Evolutionary conservation across 2,888 invertebrate genomes (phyloP), one percentile per base, ranked within the genome.

Genomic region (Acronicta psi): DNA sequence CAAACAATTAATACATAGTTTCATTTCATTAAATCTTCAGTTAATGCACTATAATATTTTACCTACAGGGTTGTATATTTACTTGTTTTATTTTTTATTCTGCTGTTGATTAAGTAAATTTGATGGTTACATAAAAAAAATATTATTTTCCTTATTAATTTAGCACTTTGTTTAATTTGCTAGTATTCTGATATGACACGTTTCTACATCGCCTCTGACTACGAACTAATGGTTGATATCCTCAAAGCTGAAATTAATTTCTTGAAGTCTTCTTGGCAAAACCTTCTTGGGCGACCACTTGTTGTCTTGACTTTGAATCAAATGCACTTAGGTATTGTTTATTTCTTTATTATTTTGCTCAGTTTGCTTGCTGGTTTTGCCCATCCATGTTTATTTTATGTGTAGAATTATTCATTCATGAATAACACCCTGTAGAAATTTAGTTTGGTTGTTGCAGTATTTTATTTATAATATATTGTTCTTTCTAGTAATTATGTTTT

Each of bases 121-220:
- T 34, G 34, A 31, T 13, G 31, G 13, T 2, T 31, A 13, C 9
- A 25, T 29, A 11, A 2, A 11, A 29, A 29, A 29, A 46, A 17
- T 44, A 42, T 25, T 42, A 14, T 45, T 62, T 69, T 40, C 42
- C 36, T 50, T 45, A 55, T 41, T 53, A 49, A 57, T 41, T 56
- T 50, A 73, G 55, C 60, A 72, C 66, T 73, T 79, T 79, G 57
- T 82, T 81, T 82, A 70, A 78, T 90, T 91, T 58, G 54, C 45
- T 87, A 99, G 99, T 98, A 99, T 95, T 98, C 98, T 95, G 99
- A 99, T 95, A 97, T 97, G 95, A 97, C 97, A 88, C 97, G 98
- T 91, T 99, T 99, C 96, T 99, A 99, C 97, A 97, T 99, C 90
- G 99, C 99, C 88, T 98, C 98, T 88, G 99, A 99, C 95, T 98